phyloP scores from a whole-genome alignment of 2,888 invertebrate genomes.

The Drosophila macrospina region DNA sequence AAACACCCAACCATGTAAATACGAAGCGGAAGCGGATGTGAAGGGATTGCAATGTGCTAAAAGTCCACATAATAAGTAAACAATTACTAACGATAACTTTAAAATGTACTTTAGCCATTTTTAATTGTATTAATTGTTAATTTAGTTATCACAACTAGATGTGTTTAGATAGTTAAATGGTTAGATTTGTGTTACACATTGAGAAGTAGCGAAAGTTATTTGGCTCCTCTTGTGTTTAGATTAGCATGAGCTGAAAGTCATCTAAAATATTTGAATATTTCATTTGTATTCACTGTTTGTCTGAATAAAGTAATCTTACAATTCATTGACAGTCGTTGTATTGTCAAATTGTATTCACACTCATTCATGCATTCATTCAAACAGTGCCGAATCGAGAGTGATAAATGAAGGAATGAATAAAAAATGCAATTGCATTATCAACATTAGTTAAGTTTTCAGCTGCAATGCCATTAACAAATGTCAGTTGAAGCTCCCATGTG shows the following conservation, averaged over 20 bases:
- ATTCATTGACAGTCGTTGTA: background rate
- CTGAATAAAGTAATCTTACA: too few species aligned
- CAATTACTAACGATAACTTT: background rate
- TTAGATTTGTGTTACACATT: too few species aligned
- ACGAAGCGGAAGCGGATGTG: too few species aligned
- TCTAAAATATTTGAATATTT: too few species aligned
- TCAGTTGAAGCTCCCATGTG: constrained; percentile 33
- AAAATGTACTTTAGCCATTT: background rate
- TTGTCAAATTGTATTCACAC: background rate
- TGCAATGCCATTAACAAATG: constrained; percentile 38
- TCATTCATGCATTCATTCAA: too few species aligned
- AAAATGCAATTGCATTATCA: constrained; percentile 13
- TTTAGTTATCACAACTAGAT: too few species aligned
- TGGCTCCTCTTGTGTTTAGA: too few species aligned
- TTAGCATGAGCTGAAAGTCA: too few species aligned
- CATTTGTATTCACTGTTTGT: too few species aligned
- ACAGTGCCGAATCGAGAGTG: background rate
- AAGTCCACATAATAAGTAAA: background rate
- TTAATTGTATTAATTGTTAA: too few species aligned
- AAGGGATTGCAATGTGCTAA: background rate
- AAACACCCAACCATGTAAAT: background rate
- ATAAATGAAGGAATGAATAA: constrained; percentile 6
- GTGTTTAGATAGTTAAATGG: too few species aligned
- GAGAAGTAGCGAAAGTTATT: too few species aligned
- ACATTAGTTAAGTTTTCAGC: constrained; percentile 30